Evolutionary conservation across 2,888 invertebrate species (phyloP), one percentile per base, ranked within the genome.

Genomic region (Tinea semifulvella): DNA sequence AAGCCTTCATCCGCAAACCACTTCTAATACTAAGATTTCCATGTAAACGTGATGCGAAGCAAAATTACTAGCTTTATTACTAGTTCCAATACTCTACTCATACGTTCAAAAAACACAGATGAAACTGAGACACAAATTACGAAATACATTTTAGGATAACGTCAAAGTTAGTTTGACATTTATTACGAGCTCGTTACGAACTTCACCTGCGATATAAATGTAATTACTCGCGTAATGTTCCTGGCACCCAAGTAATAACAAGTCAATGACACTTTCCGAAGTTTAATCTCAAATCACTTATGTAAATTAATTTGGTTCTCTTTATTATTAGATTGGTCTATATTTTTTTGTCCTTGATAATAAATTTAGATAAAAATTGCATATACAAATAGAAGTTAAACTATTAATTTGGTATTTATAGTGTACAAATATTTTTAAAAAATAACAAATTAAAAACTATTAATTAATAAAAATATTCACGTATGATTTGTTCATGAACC

Each of bases 91-190:
- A 22, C 22, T 22, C 22, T 22, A 22, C 6, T 22, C 13, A 31
- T 7, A 31, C 14, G 14, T 31, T 36, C 17, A 36, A 36, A 17
- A 36, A 36, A 36, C 18, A 18, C 36, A 36, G 36, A n/a, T 36
- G 36, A 36, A 6, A n/a, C 36, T 18, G 3, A n/a, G 31, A 11
- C 2, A 40, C 4, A 7, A 40, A 22, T 40, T 40, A 22, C 14
- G 22, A 22, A 22, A 40, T 22, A 20, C 40, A 40, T 40, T 40
- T 22, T 22, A 22, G 22, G 40, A 40, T 40, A 22, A 40, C 40
- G 40, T 20, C 22, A 20, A 40, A 40, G 40, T 40, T 40, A 40
- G 40, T 40, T 36, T 40, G 40, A 40, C 40, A 40, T 11, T 40
- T 40, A 40, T 13, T 20, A 14, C 22, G 18, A 17, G 40, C 22